phyloP scores from a whole-genome alignment of 2,888 invertebrate species.

The Torymus aiolomorphi region DNA sequence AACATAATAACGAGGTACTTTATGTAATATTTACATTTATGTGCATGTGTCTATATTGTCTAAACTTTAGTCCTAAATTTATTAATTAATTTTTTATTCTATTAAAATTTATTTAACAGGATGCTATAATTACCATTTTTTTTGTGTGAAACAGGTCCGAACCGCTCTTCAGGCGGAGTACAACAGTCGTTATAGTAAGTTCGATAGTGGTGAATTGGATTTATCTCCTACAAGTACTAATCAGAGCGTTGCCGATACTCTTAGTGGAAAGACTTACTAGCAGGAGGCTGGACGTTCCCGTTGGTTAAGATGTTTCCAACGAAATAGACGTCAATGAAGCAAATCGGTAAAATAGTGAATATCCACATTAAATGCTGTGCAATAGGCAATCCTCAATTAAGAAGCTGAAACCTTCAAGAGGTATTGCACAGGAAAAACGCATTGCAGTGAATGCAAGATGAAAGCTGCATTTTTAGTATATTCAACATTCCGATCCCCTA shows the following conservation, averaged over 20 bases:
- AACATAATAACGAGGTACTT: too few species aligned
- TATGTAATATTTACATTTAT: too few species aligned
- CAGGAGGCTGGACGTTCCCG: slow-evolving; percentile 55
- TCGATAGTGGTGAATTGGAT: slow-evolving; percentile 70
- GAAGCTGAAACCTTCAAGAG: slow-evolving; percentile 4
- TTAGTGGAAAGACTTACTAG: slow-evolving; percentile 72
- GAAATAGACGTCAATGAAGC: slow-evolving; percentile 52
- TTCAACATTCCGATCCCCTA: slow-evolving; percentile 60
- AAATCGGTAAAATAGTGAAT: slow-evolving; percentile 6
- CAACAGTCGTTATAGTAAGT: slow-evolving; percentile 71
- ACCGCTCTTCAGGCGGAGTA: slow-evolving; percentile 71
- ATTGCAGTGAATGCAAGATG: background rate
- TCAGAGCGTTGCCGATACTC: slow-evolving; percentile 66
- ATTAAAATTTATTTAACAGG: too few species aligned
- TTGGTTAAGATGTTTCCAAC: slow-evolving; percentile 56
- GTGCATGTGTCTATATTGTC: too few species aligned
- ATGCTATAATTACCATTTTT: background rate
- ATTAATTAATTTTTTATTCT: too few species aligned
- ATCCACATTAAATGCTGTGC: slow-evolving; percentile 9
- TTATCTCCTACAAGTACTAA: slow-evolving; percentile 70
- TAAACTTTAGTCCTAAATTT: too few species aligned
- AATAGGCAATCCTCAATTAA: slow-evolving; percentile 11
- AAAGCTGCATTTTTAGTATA: slow-evolving; percentile 52
- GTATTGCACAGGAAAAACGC: background rate
- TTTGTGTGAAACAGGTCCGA: slow-evolving; percentile 66